Conservation (phyloP, 2,797 vertebrate genomes). For the Odontamblyopus lacepedii region DNA sequence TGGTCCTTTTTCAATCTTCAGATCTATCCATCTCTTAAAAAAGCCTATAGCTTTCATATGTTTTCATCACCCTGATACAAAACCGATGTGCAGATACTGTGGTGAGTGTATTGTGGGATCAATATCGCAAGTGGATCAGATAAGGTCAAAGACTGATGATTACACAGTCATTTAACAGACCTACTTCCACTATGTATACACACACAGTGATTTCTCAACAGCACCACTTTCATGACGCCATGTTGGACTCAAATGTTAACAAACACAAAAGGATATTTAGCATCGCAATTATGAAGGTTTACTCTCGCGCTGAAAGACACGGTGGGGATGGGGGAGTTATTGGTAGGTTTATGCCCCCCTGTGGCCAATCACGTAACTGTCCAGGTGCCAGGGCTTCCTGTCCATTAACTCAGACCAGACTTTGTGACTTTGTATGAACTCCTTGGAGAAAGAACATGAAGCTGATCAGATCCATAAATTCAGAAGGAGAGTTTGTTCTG, state of each 20-base stretch:
- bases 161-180: constrained; percentile 66
- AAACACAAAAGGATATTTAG: constrained; percentile 24
- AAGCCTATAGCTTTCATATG: constrained; percentile 45
- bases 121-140: constrained; percentile 65
- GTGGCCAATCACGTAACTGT: constrained; percentile 70
- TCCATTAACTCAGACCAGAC: no score
- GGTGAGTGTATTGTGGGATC: constrained; percentile 45
- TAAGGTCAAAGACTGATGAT: constrained; percentile 69
- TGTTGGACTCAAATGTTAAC: constrained; percentile 53
- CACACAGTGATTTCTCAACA: constrained; percentile 39
- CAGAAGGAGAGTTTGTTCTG: neutral
- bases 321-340: constrained; percentile 39
- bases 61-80: constrained; percentile 66
- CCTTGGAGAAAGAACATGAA: neutral
- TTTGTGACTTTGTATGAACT: no score
- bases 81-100: constrained; percentile 11
- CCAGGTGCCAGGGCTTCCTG: constrained; percentile 35
- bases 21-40: constrained; percentile 20
- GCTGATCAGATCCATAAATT: neutral
- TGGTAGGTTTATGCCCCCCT: constrained; percentile 79
- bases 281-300: constrained; percentile 37
- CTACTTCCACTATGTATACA: constrained; percentile 53
- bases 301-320: constrained; percentile 34
- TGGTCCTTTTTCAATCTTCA: constrained; percentile 43
- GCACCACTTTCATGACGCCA: constrained; percentile 44